Base-by-base conservation (phyloP, 2,888 invertebrate genomes). In the Chymomyza procnemis region DNA sequence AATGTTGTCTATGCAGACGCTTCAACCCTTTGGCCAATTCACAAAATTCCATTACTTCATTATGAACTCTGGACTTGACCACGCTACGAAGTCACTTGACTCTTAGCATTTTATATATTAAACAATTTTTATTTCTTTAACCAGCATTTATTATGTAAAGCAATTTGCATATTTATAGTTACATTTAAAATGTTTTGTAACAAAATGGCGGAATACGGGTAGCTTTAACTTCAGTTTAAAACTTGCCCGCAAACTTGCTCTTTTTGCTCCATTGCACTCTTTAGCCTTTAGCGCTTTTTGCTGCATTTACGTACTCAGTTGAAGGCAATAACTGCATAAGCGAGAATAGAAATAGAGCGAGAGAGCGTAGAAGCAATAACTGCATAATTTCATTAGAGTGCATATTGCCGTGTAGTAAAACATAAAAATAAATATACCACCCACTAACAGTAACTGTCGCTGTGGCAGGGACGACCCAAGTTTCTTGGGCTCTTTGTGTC, bases 351-450 rank as follows among this genome's bases (percentile, higher is more conserved):
- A n/a, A n/a, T n/a, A n/a, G n/a, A n/a, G n/a, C n/a, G n/a, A n/a
- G n/a, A n/a, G n/a, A n/a, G n/a, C n/a, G n/a, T n/a, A n/a, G n/a
- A 34, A 75, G 74, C 73, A 70, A 79, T 83, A 85, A 76, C 82
- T 69, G 82, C 67, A 81, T 79, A 79, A 75, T 79, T 87, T 75
- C 74, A 82, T 87, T 87, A 80, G 69, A 73, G 73, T 70, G 66
- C 75, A 72, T 81, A 71, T 77, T 67, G 59, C 62, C 66, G 50
- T 68, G 60, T 54, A 69, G 79, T 75, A 68, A 76, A 76, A 73
- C 79, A 75, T 74, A 76, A 76, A 75, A 78, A 65, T 77, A 62
- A 63, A 67, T 68, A 67, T 72, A 19, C 63, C 67, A 57, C 69
- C 76, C 69, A 68, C 74, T 69, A 9, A 12, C 34, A 12, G 34